Evolutionary conservation across 2,797 vertebrate genomes (phyloP), one percentile per base, ranked within the genome.

Genomic region (Poeciliopsis presidionis): DNA sequence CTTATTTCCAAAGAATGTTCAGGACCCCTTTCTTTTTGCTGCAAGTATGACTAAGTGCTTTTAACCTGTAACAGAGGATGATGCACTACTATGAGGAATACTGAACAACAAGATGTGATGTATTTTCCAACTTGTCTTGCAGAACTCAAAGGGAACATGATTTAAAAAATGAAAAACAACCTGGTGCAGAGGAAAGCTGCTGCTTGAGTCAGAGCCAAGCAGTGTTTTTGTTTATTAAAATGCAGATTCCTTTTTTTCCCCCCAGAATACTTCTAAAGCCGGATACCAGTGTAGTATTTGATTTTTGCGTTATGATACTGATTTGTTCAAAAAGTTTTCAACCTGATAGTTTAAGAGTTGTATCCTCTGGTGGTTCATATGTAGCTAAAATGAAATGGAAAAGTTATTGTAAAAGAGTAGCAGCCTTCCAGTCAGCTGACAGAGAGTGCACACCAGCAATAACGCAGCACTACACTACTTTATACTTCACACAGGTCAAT

Each of bases 1-100:
- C 63, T 94, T 92, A 78, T 94, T 92, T 77, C 39, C 28, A 76
- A 91, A 83, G 91, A 94, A 93, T 95, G 82, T 84, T 80, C 77
- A 63, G 80, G 75, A 86, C 67, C 77, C 82, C 61, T 30, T 78
- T 77, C 74, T 79, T 78, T 76, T 78, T 82, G 70, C 79, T 20
- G 81, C 73, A 87, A 88, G 70, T 80, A 93, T 96, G 94, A 95
- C 94, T 95, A 86, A 94, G 91, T 79, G 84, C 71, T 93, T 94
- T 86, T 72, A 83, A 86, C 59, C 77, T 75, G 6, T 94, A 90
- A 93, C 90, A 91, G 91, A 82, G 78, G 82, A 81, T 94, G 94
- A 94, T 93, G 87, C 91, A 81, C 83, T 73, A 86, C 91, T 93
- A 92, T 82, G 75, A 75, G 74, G 86, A 85, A 84, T 82, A 86